These are phyloP conservation scores for Passerculus sandwichensis DNA, from an alignment of 2,797 vertebrate species.

Conservation along the genomic window DNA sequence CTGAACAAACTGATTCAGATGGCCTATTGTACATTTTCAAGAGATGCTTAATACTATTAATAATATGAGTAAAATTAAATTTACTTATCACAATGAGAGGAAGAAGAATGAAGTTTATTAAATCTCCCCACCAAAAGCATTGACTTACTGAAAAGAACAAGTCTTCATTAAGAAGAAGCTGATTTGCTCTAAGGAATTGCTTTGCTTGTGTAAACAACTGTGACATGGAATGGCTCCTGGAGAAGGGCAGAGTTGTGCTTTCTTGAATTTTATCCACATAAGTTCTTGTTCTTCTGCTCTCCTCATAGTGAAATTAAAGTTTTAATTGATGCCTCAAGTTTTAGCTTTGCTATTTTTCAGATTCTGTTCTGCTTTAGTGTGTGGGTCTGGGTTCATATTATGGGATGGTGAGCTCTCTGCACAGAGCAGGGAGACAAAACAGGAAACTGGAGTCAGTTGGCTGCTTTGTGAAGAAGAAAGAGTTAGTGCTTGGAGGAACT, in stretches of 20 bases:
- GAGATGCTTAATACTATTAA: slow-evolving; percentile 21
- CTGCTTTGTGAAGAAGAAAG: too few species aligned
- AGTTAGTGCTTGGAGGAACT: too few species aligned
- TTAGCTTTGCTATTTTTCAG: not conserved
- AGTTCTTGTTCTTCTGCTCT: not conserved
- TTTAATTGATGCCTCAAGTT: not conserved
- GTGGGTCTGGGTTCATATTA: not conserved
- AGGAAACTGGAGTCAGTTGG: too few species aligned
- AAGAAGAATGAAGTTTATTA: slow-evolving; percentile 57
- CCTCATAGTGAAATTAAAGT: not conserved
- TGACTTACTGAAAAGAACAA: slow-evolving; percentile 42
- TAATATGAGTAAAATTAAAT: slow-evolving; percentile 34
- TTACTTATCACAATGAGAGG: slow-evolving; percentile 21
- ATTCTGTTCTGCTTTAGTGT: not conserved
- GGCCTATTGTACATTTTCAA: not conserved
- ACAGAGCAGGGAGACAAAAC: too few species aligned
- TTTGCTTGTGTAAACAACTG: slow-evolving; percentile 1
- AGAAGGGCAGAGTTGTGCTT: not conserved
- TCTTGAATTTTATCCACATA: not conserved
- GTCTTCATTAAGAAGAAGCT: slow-evolving; percentile 49
- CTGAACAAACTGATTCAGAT: not conserved
- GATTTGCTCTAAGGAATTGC: slow-evolving; percentile 46
- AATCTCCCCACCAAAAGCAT: slow-evolving; percentile 15
- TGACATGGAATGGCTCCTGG: not conserved
- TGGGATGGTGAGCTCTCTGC: not conserved